Conservation (phyloP, 2,797 vertebrate genomes). For the Varecia variegata region DNA sequence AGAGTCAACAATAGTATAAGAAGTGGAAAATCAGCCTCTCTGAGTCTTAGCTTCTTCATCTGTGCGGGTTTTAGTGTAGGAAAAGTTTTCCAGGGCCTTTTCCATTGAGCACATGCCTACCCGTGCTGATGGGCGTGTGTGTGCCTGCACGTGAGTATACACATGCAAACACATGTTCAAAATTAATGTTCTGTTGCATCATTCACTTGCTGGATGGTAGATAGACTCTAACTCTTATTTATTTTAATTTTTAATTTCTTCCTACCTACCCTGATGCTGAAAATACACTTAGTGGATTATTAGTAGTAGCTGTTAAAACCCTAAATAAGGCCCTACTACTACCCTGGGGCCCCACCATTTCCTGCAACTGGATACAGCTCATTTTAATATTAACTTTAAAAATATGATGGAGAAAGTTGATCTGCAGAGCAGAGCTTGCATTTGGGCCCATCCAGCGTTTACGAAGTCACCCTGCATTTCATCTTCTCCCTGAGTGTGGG, state of each 20-base stretch:
- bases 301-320: neutral
- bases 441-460: neutral
- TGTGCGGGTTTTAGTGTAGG: neutral
- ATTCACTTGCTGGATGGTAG: neutral
- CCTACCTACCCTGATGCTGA: neutral
- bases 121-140: too few species aligned
- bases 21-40: neutral
- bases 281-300: neutral
- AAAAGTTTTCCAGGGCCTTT: neutral
- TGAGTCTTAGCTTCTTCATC: neutral
- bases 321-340: neutral
- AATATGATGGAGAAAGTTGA: neutral
- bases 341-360: neutral
- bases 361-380: neutral
- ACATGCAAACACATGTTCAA: neutral
- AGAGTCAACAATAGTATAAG: rapidly evolving
- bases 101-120: neutral
- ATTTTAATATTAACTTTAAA: neutral
- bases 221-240: neutral
- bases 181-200: neutral
- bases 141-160: neutral
- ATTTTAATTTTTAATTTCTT: neutral
- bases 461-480: rapidly evolving
- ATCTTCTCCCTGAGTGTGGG: neutral
- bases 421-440: neutral